Evolutionary conservation across 2,888 invertebrate species (phyloP).

Genomic region (Allygus modestus): DNA sequence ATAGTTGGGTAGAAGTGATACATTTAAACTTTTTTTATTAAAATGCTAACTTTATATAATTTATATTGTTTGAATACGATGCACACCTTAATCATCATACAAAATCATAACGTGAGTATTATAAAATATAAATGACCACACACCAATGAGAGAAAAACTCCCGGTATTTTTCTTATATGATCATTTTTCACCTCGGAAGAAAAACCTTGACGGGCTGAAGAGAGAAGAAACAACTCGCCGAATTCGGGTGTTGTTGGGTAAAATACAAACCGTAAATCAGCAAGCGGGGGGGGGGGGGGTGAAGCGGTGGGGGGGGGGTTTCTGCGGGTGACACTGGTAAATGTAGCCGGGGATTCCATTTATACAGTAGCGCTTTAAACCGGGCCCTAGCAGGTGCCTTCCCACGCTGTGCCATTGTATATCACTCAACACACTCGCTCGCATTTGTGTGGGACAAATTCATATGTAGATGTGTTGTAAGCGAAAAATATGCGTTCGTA

Average conservation of each 20-base stretch:
- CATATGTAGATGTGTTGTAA: neutral
- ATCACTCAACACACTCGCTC: neutral
- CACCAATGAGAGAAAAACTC: neutral
- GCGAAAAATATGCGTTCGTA: neutral
- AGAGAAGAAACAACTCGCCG: constrained; percentile 48
- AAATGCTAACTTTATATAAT: too few relatives aligned
- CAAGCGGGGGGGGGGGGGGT: neutral
- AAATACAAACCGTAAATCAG: constrained; percentile 60
- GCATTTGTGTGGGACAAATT: neutral
- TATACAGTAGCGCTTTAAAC: constrained; percentile 54
- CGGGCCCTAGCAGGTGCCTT: constrained; percentile 14
- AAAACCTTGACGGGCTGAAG: constrained; percentile 29
- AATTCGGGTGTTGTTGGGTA: constrained; percentile 54
- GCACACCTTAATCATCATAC: too few relatives aligned
- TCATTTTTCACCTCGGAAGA: constrained; percentile 21
- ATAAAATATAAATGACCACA: too few relatives aligned
- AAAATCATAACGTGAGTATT: too few relatives aligned
- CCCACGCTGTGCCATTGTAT: neutral
- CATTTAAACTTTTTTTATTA: too few relatives aligned
- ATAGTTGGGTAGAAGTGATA: too few relatives aligned
- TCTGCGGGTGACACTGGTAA: constrained; percentile 54
- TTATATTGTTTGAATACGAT: too few relatives aligned
- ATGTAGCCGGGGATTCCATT: constrained; percentile 58
- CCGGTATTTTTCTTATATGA: neutral
- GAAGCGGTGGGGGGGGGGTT: constrained; percentile 8